Percentiles rank a stretch among this genome's conserved stretches.
Conservation (phyloP, 2,888 invertebrate species). For the Leptodirus hochenwartii region DNA sequence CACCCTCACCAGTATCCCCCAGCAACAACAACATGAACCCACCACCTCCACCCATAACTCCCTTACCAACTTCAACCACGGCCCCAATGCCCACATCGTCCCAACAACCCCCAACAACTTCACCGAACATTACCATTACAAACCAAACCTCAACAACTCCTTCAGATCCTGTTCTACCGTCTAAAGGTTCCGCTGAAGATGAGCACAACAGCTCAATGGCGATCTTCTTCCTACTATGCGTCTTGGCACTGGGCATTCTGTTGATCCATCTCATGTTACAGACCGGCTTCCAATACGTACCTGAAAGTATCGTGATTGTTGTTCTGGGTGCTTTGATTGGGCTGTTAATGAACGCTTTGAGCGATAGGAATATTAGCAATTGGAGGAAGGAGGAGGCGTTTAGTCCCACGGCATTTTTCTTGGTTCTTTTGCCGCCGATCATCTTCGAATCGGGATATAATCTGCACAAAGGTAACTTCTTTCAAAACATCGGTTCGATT, state of each 20-base stretch:
- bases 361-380: conserved; percentile 74
- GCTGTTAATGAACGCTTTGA: conserved; percentile 74
- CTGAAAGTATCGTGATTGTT: conserved; percentile 94
- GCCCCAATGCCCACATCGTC: too few species aligned
- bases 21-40: too few species aligned
- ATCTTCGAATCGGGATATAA: conserved; percentile 99
- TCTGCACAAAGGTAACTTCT: conserved; percentile 91
- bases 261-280: conserved; percentile 89
- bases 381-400: conserved; percentile 97
- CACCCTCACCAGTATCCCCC: too few species aligned
- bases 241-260: conserved; percentile 84
- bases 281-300: conserved; percentile 90
- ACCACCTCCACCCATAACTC: too few species aligned
- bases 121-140: not conserved
- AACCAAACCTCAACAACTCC: conserved; percentile 29
- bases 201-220: conserved; percentile 95
- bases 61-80: too few species aligned
- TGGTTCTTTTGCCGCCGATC: conserved; percentile 91
- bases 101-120: too few species aligned
- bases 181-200: conserved; percentile 81
- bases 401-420: conserved; percentile 94
- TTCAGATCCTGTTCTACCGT: conserved; percentile 66
- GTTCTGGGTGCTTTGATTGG: conserved; percentile 89
- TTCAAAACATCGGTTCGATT: conserved; percentile 98
- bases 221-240: conserved; percentile 93